Percentiles rank a stretch among this genome's conserved stretches.
phyloP scores from a whole-genome alignment of 2,797 vertebrate species.

The Crax fasciolata region DNA sequence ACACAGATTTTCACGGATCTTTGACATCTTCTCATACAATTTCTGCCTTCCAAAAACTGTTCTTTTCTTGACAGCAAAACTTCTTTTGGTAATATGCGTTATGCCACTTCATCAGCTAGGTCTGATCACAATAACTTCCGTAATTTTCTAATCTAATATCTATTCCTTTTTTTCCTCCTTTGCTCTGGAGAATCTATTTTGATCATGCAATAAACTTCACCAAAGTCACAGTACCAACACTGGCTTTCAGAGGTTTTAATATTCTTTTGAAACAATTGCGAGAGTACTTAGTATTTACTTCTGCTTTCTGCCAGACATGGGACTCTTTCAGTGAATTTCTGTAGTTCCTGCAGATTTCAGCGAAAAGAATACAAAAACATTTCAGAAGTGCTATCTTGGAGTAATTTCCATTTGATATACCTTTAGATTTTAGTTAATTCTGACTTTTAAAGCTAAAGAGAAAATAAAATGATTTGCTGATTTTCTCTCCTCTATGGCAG shows the following conservation, averaged over 20 bases:
- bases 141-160: neutral
- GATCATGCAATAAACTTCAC: fast-evolving
- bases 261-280: neutral
- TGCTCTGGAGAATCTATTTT: neutral
- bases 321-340: neutral
- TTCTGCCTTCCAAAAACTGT: neutral
- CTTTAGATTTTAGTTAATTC: neutral
- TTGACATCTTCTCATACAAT: neutral
- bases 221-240: neutral
- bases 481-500: neutral
- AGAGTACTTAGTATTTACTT: neutral
- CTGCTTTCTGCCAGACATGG: neutral
- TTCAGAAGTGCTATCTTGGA: neutral
- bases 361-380: neutral
- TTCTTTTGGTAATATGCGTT: fast-evolving
- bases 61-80: neutral
- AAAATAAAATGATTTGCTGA: neutral
- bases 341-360: neutral
- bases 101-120: neutral
- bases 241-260: neutral
- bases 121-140: neutral
- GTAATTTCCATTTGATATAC: neutral
- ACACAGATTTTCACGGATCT: neutral
- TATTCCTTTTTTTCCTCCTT: neutral
- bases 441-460: neutral